Conservation (phyloP, 2,797 vertebrate species). For the Tympanoctomys barrerae region DNA sequence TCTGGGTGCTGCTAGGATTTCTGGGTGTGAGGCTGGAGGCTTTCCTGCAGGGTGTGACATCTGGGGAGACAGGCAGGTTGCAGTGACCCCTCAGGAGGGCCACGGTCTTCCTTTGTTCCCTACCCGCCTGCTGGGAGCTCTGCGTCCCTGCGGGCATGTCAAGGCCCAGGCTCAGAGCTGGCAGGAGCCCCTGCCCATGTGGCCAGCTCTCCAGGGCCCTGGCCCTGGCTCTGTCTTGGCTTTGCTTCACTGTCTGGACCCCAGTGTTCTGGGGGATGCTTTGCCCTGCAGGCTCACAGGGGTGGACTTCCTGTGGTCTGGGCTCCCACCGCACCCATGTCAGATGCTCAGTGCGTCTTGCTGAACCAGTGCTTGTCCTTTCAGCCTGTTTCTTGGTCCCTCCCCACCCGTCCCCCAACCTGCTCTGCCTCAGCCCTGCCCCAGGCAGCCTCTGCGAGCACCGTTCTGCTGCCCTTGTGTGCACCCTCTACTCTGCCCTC, state of each 20-base stretch:
- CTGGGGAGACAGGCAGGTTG: not conserved
- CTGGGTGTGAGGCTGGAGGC: not conserved
- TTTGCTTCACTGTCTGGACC: not conserved
- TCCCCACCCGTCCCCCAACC: not conserved
- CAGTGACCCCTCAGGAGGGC: rapidly evolving
- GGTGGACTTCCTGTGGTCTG: not conserved
- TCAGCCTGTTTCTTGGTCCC: not conserved
- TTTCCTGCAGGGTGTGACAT: not conserved
- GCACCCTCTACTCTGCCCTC: not conserved
- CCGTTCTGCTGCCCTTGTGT: not conserved
- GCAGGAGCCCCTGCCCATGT: too few species aligned
- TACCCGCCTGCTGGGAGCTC: not conserved
- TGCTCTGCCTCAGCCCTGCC: not conserved
- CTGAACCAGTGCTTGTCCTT: not conserved
- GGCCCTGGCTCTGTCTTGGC: not conserved
- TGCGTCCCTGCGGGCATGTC: not conserved
- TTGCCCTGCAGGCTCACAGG: not conserved
- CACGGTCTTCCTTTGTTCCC: not conserved
- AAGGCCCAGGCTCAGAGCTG: not conserved
- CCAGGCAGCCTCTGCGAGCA: not conserved
- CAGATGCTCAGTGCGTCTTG: not conserved
- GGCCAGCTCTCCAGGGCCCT: not conserved
- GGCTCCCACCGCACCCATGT: too few species aligned
- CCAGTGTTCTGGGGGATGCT: not conserved
- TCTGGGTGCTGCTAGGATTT: not conserved